Evolutionary conservation across 2,113 vertebrate species (phyloP).

Genomic region (Amia ocellicauda): DNA sequence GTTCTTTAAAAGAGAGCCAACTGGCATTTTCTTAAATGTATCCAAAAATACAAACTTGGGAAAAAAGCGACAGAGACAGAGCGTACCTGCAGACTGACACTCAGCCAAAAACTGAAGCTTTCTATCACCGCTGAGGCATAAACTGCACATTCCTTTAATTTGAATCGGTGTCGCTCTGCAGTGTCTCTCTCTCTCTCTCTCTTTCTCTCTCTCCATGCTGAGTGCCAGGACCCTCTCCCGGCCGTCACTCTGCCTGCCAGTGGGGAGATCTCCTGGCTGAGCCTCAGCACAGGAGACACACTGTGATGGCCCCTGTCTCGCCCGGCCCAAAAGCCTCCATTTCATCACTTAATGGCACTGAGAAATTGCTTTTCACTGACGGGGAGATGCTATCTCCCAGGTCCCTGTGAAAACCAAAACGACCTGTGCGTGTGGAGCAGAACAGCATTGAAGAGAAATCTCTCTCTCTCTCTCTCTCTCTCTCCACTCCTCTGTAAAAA

Average conservation of each 20-base stretch:
- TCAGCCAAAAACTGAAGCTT: no score
- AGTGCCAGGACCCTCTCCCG: not conserved
- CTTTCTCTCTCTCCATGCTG: no score
- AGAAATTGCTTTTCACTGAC: slow-evolving; percentile 56
- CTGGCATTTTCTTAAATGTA: no score
- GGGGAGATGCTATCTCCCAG: slow-evolving; percentile 49
- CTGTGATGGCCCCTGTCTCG: slow-evolving; percentile 37
- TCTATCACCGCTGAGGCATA: no score
- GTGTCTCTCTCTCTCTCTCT: no score
- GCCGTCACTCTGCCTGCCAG: not conserved
- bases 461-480: no score
- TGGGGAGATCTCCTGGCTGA: slow-evolving; percentile 1
- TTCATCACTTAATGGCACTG: slow-evolving; percentile 50
- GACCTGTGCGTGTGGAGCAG: slow-evolving; percentile 17
- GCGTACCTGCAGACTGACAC: no score
- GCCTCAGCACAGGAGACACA: slow-evolving; percentile 19
- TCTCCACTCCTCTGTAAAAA: not conserved
- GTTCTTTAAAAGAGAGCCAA: no score
- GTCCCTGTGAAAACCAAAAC: slow-evolving; percentile 29
- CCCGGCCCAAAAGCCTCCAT: slow-evolving; percentile 36
- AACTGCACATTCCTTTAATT: no score
- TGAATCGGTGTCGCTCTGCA: no score
- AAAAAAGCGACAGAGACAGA: no score
- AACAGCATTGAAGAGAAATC: slow-evolving; percentile 40
- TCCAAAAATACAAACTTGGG: no score